phyloP scores from a whole-genome alignment of 2,888 invertebrate genomes.

The Chymomyza fuscimana region DNA sequence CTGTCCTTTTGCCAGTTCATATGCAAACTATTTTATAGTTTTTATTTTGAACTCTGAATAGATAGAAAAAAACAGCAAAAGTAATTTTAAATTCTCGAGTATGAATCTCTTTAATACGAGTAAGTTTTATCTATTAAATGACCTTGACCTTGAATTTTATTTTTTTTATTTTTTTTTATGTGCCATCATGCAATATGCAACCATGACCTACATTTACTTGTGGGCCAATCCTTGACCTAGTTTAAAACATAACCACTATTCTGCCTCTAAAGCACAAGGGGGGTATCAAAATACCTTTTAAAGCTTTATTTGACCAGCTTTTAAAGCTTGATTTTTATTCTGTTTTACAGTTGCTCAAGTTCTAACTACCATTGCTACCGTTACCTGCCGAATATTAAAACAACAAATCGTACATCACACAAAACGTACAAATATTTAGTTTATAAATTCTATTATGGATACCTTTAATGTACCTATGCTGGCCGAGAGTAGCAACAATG shows the following conservation, averaged over 20 bases:
- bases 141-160: neutral
- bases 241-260: conserved; percentile 16
- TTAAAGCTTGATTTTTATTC: conserved; percentile 1
- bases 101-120: neutral
- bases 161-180: neutral
- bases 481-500: conserved; percentile 51
- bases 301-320: neutral
- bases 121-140: neutral
- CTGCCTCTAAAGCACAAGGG: neutral
- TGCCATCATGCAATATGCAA: conserved; percentile 23
- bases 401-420: conserved; percentile 46
- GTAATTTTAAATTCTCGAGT: too few relatives aligned
- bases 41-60: too few relatives aligned
- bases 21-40: too few relatives aligned
- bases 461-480: conserved; percentile 67
- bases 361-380: conserved; percentile 36
- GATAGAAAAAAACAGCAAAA: too few relatives aligned
- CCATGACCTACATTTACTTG: conserved; percentile 56
- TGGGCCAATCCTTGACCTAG: conserved; percentile 16
- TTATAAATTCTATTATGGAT: conserved; percentile 58
- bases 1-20: too few relatives aligned
- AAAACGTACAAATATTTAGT: conserved; percentile 39
- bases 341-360: conserved; percentile 5
- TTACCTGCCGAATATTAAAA: conserved; percentile 33
- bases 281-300: neutral